Base-by-base conservation (phyloP, 2,888 invertebrate species). In the Rosalia funebris region DNA sequence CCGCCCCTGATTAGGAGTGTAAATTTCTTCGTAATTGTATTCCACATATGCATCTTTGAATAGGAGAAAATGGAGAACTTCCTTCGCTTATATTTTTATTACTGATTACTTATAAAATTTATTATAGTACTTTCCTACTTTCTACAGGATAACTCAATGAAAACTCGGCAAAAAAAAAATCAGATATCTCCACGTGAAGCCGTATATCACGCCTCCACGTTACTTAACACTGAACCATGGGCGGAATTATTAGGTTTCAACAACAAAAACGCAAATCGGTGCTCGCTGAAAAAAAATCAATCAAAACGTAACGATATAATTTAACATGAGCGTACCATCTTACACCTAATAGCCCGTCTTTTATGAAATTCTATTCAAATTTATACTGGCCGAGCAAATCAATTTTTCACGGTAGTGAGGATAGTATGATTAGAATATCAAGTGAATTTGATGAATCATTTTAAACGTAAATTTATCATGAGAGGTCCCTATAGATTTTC, bases 391-490 rank as follows among this genome's bases (percentile, higher is more conserved):
- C 42, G 20, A 42, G 41, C 37, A 12, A 53, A 53, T 53, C 42
- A 41, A 42, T 53, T 53, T 31, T 42, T 42, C 53, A 53, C 11
- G 42, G 16, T 53, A 31, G 2, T 32, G 42, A 42, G 32, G 20
- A 32, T 41, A 32, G 42, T 41, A 31, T 32, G 25, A 53, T 53
- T 42, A 53, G 31, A 16, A 42, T 46, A 32, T 53, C 41, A 41
- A 31, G 16, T 42, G 53, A 53, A 41, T 42, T 16, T 42, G 53
- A 53, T 53, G 53, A 53, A 42, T 53, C 42, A 53, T 42, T 53
- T 53, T 31, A 42, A 42, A 53, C 37, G 42, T 53, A 53, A 53
- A 53, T 53, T 53, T 53, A 53, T 53, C 53, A 53, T 42, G 32
- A 53, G 42, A 53, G 32, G 42, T 53, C 41, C 53, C 41, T 42